These are phyloP conservation scores for Polydrusus cervinus DNA, from an alignment of 2,888 invertebrate genomes.

Conservation along the genomic window DNA sequence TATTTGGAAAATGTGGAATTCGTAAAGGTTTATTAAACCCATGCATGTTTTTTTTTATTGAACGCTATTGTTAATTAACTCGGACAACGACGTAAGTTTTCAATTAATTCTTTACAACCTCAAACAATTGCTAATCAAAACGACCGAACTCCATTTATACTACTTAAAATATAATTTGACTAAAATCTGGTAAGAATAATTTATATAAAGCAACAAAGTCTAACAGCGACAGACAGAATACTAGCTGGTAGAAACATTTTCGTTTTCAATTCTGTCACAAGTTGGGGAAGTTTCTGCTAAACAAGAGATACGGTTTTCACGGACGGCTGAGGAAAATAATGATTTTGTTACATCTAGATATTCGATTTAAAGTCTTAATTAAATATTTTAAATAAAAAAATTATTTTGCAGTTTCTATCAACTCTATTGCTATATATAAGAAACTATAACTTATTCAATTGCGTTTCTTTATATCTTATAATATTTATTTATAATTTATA, in stretches of 20 bases:
- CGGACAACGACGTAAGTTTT: neutral
- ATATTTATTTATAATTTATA: too few relatives aligned
- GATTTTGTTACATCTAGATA: neutral
- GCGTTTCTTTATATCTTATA: too few relatives aligned
- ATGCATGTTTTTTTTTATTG: neutral
- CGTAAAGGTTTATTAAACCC: neutral
- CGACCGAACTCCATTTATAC: neutral
- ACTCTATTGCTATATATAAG: too few relatives aligned
- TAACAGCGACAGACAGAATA: neutral
- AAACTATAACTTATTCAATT: too few relatives aligned
- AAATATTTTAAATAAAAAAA: neutral
- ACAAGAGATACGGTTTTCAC: constrained; percentile 3
- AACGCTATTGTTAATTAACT: neutral
- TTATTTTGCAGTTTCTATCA: neutral
- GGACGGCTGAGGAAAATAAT: neutral
- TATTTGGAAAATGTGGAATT: constrained; percentile 17
- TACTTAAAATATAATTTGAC: neutral
- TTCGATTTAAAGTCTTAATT: neutral
- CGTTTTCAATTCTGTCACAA: constrained; percentile 13
- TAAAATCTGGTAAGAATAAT: constrained; percentile 4
- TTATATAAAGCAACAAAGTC: neutral
- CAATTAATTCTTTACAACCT: too few relatives aligned
- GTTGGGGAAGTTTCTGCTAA: constrained; percentile 1
- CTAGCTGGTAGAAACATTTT: constrained; percentile 8
- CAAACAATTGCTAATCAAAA: neutral